A percentile compares a stretch with the other conserved stretches of the same genome.
phyloP scores from a whole-genome alignment of 1,140 invertebrate genomes.

The Odontomachus brunneus region DNA sequence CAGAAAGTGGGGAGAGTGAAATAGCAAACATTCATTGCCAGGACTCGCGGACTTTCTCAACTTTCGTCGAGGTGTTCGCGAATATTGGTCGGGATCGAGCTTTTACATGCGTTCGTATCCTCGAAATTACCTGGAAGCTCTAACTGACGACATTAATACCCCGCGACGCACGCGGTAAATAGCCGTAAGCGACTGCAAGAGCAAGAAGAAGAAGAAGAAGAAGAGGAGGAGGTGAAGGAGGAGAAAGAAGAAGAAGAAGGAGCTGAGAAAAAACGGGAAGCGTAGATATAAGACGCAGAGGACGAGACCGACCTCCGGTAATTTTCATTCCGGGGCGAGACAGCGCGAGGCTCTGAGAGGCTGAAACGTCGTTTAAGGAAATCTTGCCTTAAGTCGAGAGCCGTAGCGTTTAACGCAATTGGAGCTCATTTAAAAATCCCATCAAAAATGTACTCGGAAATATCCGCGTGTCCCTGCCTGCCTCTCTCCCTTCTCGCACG shows the following conservation, averaged over 20 bases:
- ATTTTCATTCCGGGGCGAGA: constrained; percentile 67
- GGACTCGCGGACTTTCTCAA: too few relatives aligned
- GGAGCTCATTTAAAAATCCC: constrained; percentile 84
- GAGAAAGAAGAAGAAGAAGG: constrained; percentile 1
- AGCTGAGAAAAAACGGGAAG: constrained; percentile 1
- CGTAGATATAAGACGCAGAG: constrained; percentile 25
- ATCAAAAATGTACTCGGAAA: constrained; percentile 83
- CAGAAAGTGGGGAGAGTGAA: too few relatives aligned
- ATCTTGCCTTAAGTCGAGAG: constrained; percentile 79
- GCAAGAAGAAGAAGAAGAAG: background rate
- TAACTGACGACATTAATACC: constrained; percentile 36
- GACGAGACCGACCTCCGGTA: constrained; percentile 62
- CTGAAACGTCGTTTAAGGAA: constrained; percentile 82
- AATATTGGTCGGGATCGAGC: background rate
- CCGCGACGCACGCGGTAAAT: constrained; percentile 26
- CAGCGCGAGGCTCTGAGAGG: constrained; percentile 61
- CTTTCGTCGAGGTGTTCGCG: background rate
- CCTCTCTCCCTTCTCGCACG: constrained; percentile 30
- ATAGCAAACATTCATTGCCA: too few relatives aligned
- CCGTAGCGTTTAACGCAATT: constrained; percentile 82
- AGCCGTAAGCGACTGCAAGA: constrained; percentile 38
- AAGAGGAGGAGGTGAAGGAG: background rate
- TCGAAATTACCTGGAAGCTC: constrained; percentile 18
- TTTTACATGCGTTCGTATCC: background rate
- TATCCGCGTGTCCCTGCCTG: constrained; percentile 69